These are phyloP conservation scores for Thereva unica DNA, from an alignment of 2,888 invertebrate genomes.

Conservation along the genomic window DNA sequence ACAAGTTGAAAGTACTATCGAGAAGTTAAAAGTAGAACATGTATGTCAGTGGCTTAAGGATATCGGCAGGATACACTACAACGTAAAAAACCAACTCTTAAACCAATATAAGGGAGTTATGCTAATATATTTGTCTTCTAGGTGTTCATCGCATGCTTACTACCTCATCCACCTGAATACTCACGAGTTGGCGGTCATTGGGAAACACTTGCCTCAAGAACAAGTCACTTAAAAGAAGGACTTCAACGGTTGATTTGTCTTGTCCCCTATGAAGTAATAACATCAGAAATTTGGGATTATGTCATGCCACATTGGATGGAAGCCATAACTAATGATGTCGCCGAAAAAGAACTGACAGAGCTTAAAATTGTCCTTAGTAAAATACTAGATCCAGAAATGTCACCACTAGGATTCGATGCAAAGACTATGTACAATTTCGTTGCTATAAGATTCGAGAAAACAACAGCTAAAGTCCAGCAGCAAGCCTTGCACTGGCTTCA, in stretches of 20 bases:
- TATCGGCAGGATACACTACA: conserved; percentile 81
- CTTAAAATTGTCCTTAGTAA: conserved; percentile 85
- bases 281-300: conserved; percentile 94
- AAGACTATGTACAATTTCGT: conserved; percentile 95
- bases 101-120: too few relatives aligned
- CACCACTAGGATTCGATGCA: conserved; percentile 92
- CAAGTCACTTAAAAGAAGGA: conserved; percentile 93
- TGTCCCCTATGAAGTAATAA: conserved; percentile 96
- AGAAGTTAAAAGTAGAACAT: conserved; percentile 89
- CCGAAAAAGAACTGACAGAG: conserved; percentile 83
- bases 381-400: conserved; percentile 95
- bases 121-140: conserved; percentile 24
- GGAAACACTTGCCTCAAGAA: conserved; percentile 84
- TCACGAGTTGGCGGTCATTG: conserved; percentile 96
- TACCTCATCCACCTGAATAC: conserved; percentile 96
- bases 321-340: conserved; percentile 89
- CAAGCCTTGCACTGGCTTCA: conserved; percentile 88
- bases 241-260: conserved; percentile 91
- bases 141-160: conserved; percentile 83
- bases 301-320: conserved; percentile 99
- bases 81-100: conserved; percentile 60
- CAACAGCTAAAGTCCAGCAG: conserved; percentile 80
- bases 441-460: conserved; percentile 77
- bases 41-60: conserved; percentile 90
- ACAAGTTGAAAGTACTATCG: conserved; percentile 82